Evolutionary conservation across 1,140 invertebrate genomes (phyloP), one percentile per base, ranked within the genome.

Genomic region (Alviniconcha marisindica): DNA sequence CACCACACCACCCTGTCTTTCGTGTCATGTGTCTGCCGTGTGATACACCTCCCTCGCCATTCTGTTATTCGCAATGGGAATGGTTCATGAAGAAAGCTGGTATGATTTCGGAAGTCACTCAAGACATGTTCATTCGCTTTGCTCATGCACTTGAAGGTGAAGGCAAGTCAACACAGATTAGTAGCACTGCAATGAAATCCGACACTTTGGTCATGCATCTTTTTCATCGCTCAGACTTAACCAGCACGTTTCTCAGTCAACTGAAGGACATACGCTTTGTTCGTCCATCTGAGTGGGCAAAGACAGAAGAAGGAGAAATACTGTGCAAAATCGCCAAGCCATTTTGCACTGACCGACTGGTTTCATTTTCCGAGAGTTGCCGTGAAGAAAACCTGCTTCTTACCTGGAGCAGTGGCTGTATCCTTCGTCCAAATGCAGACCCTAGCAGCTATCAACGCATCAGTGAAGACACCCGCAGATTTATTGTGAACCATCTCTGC

Each of bases 321-420:
- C 73, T 76, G 12, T 4, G 31, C 4, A 12, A 76, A 42, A 44
- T 76, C 21, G 38, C 73, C n/a, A n/a, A n/a, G 18, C 36, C 73
- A 5, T 76, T 76, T 40, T 76, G 73, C 40, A 18, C 73, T 40
- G 42, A 76, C 3, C 36, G 73, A n/a, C 40, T 76, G 42, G 73
- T 76, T 10, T 76, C 73, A 4, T 76, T 76, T 44, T n/a, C 38
- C 24, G 73, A 76, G n/a, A 76, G 73, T 28, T 44, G 73, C n/a
- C 73, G 73, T 3, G 73, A 76, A 76, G 15, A n/a, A 42, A 18
- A 76, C 2, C 21, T 18, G 0, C 42, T 42, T 24, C 36, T 76
- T 44, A 40, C 44, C 36, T 76, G 73, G 73, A 76, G 73, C 73
- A 76, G 73, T 40, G n/a, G 73, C 40, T 15, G 18, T 44, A 76